Base-by-base conservation (phyloP, 2,113 vertebrate genomes). In the Anas platyrhynchos region DNA sequence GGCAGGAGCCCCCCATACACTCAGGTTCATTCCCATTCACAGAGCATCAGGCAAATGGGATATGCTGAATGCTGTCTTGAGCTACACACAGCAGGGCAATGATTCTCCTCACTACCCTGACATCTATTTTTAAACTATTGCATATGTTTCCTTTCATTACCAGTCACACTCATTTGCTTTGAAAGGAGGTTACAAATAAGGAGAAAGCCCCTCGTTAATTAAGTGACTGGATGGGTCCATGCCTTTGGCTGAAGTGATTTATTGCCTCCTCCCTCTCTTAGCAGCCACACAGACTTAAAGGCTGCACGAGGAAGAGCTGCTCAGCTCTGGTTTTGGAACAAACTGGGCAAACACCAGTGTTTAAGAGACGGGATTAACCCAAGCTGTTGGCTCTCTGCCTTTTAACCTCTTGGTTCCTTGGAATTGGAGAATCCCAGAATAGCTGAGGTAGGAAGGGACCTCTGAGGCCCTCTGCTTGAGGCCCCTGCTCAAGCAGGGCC, bases 101-200 rank as follows among this genome's bases (percentile, higher is more conserved):
- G 31, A 80, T 80, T 78, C 59, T 84, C 83, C 86, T 81, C 8
- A 2, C 25, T 52, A 73, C 41, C 65, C 32, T 27, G 46, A 83
- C 83, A 79, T 68, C 80, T 88, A 87, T 91, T 92, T 96, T 80
- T 88, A 84, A 88, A 79, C 55, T 10, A 18, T 16, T 77, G 34
- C 73, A 48, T 16, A 16, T 68, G 61, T 86, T 94, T 66, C 79
- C 58, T 86, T 94, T 95, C 82, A 63, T 82, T 94, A 82, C 16
- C 61, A 84, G 69, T 34, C 71, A 43, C 14, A 26, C 20, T 52
- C 46, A 23, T 86, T 83, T 78, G 73, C 83, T 91, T 43, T 44
- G 81, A 76, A 92, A 74, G 69, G 72, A 95, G 61, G 74, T 83
- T 93, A 89, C 92, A 95, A 95, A 93, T 78, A 92, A 96, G 91